These are phyloP conservation scores for Chloroceryle aenea DNA, from an alignment of 2,113 vertebrate species.

Conservation along the genomic window DNA sequence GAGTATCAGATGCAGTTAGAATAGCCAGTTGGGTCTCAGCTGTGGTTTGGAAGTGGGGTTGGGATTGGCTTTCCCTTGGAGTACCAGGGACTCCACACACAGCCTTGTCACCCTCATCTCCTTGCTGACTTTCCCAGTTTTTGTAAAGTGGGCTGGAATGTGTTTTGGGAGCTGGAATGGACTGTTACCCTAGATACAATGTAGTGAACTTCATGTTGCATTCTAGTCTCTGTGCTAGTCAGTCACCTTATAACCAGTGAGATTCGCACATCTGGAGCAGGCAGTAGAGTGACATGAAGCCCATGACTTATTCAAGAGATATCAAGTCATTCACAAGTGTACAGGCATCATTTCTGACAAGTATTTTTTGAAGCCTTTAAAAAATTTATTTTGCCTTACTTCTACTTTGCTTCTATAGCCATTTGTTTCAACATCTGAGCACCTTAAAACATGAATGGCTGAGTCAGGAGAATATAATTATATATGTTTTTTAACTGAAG, in stretches of 20 bases:
- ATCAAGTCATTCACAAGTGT: not conserved
- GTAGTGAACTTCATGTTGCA: not conserved
- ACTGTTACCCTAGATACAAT: not conserved
- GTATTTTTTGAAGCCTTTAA: not conserved
- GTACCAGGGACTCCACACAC: not conserved
- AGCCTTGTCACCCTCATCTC: not conserved
- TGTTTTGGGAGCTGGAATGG: not conserved
- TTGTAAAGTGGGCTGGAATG: not conserved
- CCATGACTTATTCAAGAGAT: not conserved
- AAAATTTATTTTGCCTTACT: not conserved
- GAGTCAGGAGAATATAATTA: not conserved
- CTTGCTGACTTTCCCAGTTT: not conserved
- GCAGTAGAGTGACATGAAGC: not conserved
- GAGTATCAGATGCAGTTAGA: not conserved
- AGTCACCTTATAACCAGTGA: not conserved
- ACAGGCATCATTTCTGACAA: not conserved
- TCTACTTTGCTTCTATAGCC: not conserved
- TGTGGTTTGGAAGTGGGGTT: not conserved
- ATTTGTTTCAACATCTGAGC: not conserved
- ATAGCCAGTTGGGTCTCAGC: not conserved
- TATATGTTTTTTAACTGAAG: not conserved
- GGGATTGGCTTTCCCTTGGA: not conserved
- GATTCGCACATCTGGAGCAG: not conserved
- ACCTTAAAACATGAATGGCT: not conserved
- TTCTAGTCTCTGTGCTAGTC: not conserved